Percentiles rank a stretch among this genome's conserved stretches.
phyloP scores from a whole-genome alignment of 2,113 vertebrate genomes.

The Sylvietta virens region DNA sequence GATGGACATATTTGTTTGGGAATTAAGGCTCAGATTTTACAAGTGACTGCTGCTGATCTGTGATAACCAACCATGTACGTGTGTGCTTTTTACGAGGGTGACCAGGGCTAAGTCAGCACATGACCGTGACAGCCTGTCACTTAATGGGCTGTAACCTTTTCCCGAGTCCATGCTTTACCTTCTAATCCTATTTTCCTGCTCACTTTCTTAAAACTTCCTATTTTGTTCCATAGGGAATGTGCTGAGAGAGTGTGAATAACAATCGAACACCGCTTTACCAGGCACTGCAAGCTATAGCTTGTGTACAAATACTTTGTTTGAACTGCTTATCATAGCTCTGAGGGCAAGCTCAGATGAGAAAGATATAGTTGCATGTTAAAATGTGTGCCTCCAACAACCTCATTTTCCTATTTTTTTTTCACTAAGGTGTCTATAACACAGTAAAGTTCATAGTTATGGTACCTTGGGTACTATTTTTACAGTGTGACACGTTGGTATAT shows the following conservation, averaged over 20 bases:
- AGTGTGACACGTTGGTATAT: background rate
- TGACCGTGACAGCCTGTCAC: background rate
- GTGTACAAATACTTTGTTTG: background rate
- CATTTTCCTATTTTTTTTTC: background rate
- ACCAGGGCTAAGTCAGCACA: background rate
- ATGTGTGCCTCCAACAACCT: background rate
- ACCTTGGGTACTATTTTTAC: background rate
- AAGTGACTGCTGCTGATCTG: constrained; percentile 15
- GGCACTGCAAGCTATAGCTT: background rate
- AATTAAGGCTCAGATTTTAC: constrained; percentile 9
- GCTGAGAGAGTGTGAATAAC: background rate
- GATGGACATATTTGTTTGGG: constrained; percentile 23
- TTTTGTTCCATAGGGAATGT: background rate
- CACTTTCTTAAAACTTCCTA: background rate
- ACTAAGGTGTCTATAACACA: background rate
- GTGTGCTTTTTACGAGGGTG: background rate
- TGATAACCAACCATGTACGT: background rate
- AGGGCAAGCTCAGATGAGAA: background rate
- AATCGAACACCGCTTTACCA: background rate
- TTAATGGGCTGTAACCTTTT: constrained; percentile 1
- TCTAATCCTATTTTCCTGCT: constrained; percentile 31
- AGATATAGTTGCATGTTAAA: background rate
- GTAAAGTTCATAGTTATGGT: background rate
- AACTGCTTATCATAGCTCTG: background rate
- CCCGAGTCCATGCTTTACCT: background rate